A percentile compares a stretch with the other conserved stretches of the same genome.
phyloP scores from a whole-genome alignment of 2,888 invertebrate species.

The Cabera pusaria region DNA sequence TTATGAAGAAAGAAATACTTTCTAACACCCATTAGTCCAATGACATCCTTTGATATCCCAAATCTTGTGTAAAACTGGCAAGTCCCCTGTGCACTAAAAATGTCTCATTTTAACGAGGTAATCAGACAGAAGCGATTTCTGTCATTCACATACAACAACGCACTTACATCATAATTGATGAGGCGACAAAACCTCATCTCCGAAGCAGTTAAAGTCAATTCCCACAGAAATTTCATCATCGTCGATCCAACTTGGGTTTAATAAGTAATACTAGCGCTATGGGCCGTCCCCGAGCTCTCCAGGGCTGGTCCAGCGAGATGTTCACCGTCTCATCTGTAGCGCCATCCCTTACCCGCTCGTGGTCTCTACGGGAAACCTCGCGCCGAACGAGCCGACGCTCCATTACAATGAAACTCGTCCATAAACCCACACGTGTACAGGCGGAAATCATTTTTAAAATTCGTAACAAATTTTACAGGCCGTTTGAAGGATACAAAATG shows the following conservation, averaged over 20 bases:
- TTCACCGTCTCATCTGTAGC: constrained; percentile 63
- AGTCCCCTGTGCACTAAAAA: no score
- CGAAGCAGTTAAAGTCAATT: constrained; percentile 75
- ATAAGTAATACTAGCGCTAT: constrained; percentile 73
- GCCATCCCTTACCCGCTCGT: constrained; percentile 66
- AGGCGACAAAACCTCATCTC: constrained; percentile 71
- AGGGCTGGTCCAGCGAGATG: constrained; percentile 69
- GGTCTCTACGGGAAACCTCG: constrained; percentile 71
- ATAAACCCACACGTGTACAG: constrained; percentile 41
- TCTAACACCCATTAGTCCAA: no score
- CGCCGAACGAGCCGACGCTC: constrained; percentile 22
- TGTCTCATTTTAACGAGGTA: constrained; percentile 28
- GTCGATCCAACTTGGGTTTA: constrained; percentile 77
- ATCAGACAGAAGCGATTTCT: constrained; percentile 37
- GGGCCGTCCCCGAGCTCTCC: constrained; percentile 68
- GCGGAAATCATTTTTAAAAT: constrained; percentile 25
- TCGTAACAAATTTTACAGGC: no score
- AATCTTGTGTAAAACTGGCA: no score
- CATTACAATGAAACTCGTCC: constrained; percentile 56
- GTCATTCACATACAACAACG: constrained; percentile 35
- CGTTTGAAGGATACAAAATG: no score
- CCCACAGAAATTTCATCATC: constrained; percentile 82
- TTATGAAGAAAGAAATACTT: no score
- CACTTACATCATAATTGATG: constrained; percentile 62
- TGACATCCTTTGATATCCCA: no score